Conservation (phyloP, 2,888 invertebrate genomes). For the Lycocerus yunnanus region DNA sequence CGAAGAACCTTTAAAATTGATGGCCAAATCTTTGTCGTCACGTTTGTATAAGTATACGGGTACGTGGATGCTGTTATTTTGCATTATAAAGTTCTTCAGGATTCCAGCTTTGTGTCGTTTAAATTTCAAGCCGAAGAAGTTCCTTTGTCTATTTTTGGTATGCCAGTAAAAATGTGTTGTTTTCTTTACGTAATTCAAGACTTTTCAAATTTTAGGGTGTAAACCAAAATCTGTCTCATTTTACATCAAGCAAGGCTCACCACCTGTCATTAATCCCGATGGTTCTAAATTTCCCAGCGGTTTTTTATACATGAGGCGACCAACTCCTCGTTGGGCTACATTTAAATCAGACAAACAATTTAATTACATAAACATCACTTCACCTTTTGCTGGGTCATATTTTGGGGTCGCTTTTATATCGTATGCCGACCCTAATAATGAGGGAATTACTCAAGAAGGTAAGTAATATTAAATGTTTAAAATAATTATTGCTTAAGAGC, state of each 20-base stretch:
- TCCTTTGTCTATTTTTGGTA: constrained; percentile 48
- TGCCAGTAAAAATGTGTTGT: constrained; percentile 22
- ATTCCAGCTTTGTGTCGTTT: constrained; percentile 49
- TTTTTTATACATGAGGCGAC: constrained; percentile 49
- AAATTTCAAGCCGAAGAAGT: constrained; percentile 49
- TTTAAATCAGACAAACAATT: constrained; percentile 67
- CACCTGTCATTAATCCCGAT: constrained; percentile 83
- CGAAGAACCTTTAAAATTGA: constrained; percentile 14
- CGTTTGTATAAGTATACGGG: constrained; percentile 46
- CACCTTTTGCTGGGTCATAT: constrained; percentile 78
- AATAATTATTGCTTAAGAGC: not conserved
- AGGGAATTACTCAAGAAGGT: constrained; percentile 79
- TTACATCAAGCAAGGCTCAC: constrained; percentile 78
- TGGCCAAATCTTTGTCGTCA: constrained; percentile 42
- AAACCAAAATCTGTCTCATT: constrained; percentile 62
- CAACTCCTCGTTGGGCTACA: constrained; percentile 61
- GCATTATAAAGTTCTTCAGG: constrained; percentile 49
- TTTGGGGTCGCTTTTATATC: constrained; percentile 78
- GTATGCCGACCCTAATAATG: constrained; percentile 74
- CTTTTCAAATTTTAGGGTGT: constrained; percentile 44
- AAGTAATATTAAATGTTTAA: constrained; percentile 34
- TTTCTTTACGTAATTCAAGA: not conserved
- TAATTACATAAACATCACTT: constrained; percentile 63
- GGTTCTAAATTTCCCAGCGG: constrained; percentile 71
- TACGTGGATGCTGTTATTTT: constrained; percentile 49